phyloP scores from a whole-genome alignment of 2,113 vertebrate genomes.

The Cervus canadensis region DNA sequence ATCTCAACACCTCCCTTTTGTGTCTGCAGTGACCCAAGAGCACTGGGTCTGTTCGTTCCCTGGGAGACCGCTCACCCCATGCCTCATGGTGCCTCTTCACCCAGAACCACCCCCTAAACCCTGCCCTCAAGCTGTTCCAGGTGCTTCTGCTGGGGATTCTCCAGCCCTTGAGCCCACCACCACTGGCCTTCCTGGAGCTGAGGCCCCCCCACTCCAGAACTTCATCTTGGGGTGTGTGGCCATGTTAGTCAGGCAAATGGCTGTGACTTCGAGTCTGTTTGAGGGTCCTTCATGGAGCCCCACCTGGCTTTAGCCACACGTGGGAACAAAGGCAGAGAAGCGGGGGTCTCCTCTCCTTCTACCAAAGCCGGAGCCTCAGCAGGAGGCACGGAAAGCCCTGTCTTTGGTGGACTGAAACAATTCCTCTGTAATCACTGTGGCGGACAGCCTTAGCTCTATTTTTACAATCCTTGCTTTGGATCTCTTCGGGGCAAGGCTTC shows the following conservation, averaged over 20 bases:
- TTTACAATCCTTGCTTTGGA: background rate
- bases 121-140: background rate
- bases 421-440: background rate
- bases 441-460: background rate
- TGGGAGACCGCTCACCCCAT: background rate
- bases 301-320: background rate
- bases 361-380: background rate
- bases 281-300: background rate
- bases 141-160: background rate
- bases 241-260: background rate
- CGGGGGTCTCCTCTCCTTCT: background rate
- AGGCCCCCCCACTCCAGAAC: rapidly evolving
- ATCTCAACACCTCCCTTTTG: background rate
- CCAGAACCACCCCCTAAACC: background rate
- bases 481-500: background rate
- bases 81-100: rapidly evolving
- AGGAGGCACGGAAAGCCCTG: background rate
- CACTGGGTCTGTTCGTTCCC: background rate
- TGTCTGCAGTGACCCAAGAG: background rate
- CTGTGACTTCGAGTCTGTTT: background rate
- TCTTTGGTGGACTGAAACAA: background rate
- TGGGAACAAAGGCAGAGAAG: background rate
- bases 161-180: background rate
- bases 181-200: background rate
- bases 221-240: too few species aligned